These are phyloP conservation scores for Catagonus wagneri DNA, from an alignment of 2,113 vertebrate genomes.

Conservation along the genomic window DNA sequence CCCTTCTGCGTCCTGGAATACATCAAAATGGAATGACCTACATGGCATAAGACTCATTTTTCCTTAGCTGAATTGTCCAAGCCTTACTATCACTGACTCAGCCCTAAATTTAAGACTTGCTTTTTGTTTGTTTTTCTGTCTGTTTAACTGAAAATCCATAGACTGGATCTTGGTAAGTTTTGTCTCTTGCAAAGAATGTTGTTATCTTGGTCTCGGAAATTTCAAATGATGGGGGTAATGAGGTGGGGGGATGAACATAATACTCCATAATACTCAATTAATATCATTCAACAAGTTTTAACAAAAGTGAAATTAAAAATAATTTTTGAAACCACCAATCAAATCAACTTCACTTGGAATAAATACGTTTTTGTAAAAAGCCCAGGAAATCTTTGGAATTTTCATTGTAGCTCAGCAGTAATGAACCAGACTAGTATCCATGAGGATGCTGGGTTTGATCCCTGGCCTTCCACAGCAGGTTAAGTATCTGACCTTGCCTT, in stretches of 20 bases:
- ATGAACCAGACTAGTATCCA: too few relatives aligned
- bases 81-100: background rate
- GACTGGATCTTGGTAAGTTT: constrained; percentile 54
- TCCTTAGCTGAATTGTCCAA: constrained; percentile 24
- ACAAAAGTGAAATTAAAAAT: background rate
- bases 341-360: background rate
- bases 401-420: too few relatives aligned
- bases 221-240: background rate
- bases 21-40: constrained; percentile 87
- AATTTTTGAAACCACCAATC: background rate
- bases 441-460: too few relatives aligned
- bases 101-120: constrained; percentile 35
- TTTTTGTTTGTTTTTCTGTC: constrained; percentile 41
- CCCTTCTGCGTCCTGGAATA: constrained; percentile 85
- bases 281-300: background rate
- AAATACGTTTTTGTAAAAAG: background rate
- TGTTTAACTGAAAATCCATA: constrained; percentile 1
- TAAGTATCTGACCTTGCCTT: too few relatives aligned
- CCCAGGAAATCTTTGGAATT: background rate
- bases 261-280: background rate
- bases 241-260: background rate
- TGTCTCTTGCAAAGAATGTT: background rate
- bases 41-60: background rate
- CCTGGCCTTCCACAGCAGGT: too few relatives aligned
- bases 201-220: constrained; percentile 10